These are phyloP conservation scores for Serrognathus titanus DNA, from an alignment of 2,888 invertebrate genomes.

Conservation along the genomic window DNA sequence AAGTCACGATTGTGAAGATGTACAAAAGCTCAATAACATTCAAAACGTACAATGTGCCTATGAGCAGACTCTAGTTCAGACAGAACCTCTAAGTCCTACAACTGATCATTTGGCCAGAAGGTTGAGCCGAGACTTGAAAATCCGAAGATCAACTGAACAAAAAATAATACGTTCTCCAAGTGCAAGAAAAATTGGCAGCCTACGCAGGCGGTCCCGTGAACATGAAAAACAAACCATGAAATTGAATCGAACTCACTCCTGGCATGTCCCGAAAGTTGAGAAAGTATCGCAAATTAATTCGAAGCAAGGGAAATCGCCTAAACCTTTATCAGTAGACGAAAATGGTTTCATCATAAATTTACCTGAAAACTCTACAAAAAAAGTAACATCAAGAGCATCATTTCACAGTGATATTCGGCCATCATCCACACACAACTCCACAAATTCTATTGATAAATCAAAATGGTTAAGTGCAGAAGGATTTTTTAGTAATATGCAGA, in stretches of 20 bases:
- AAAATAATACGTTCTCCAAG: slow-evolving; percentile 76
- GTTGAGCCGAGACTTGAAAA: slow-evolving; percentile 70
- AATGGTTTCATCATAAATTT: neutral
- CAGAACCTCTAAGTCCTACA: slow-evolving; percentile 61
- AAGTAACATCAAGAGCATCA: slow-evolving; percentile 21
- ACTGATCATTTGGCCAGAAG: slow-evolving; percentile 70
- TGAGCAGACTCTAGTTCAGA: slow-evolving; percentile 69
- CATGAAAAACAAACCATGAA: slow-evolving; percentile 41
- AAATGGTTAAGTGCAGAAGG: slow-evolving; percentile 47
- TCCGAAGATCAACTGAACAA: slow-evolving; percentile 65
- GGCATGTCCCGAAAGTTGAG: slow-evolving; percentile 52
- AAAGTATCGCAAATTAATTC: slow-evolving; percentile 52
- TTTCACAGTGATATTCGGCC: slow-evolving; percentile 20
- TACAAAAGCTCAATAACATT: slow-evolving; percentile 49
- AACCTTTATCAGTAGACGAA: neutral
- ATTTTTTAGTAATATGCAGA: slow-evolving; percentile 49
- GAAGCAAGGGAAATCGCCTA: slow-evolving; percentile 47
- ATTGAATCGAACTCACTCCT: slow-evolving; percentile 62
- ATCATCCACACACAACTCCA: slow-evolving; percentile 6
- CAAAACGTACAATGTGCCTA: slow-evolving; percentile 69
- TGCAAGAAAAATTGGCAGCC: slow-evolving; percentile 74
- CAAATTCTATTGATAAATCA: slow-evolving; percentile 2
- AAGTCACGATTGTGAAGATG: slow-evolving; percentile 29
- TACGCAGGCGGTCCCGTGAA: slow-evolving; percentile 70
- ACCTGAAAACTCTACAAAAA: neutral